These are phyloP conservation scores for Microcebus ravelobensis DNA, from an alignment of 2,113 vertebrate genomes.

Conservation along the genomic window DNA sequence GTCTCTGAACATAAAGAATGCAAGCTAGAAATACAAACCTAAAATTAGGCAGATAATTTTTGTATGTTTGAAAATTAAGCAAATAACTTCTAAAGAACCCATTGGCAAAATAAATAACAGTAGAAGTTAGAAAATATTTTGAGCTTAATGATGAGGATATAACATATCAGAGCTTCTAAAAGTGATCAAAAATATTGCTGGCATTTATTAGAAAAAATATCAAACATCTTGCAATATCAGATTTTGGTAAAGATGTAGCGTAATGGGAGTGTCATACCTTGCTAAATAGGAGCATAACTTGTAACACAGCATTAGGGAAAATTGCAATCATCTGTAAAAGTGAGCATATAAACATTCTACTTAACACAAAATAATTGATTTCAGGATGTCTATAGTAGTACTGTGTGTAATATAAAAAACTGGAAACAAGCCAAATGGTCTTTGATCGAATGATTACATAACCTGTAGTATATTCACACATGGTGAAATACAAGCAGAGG, in stretches of 20 bases:
- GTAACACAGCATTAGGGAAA: neutral
- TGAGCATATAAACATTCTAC: neutral
- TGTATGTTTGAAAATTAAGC: no score
- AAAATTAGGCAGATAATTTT: no score
- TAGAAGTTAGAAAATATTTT: no score
- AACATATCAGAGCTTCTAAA: no score
- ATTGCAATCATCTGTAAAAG: neutral
- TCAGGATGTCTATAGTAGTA: neutral
- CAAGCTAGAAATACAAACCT: no score
- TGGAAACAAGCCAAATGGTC: neutral
- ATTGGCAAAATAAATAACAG: no score
- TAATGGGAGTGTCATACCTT: neutral
- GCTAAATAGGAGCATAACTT: rapidly evolving
- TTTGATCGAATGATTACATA: neutral
- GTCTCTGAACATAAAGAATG: no score
- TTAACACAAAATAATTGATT: neutral
- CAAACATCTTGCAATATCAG: neutral
- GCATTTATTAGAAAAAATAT: neutral
- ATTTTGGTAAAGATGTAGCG: neutral
- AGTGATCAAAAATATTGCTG: no score
- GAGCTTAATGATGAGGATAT: no score
- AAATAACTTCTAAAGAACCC: no score
- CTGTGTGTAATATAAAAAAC: neutral
- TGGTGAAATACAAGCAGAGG: neutral
- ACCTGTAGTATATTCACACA: neutral